Evolutionary conservation across 2,888 invertebrate species (phyloP), one percentile per base, ranked within the genome.

Genomic region (Leptinotarsa haldemani): DNA sequence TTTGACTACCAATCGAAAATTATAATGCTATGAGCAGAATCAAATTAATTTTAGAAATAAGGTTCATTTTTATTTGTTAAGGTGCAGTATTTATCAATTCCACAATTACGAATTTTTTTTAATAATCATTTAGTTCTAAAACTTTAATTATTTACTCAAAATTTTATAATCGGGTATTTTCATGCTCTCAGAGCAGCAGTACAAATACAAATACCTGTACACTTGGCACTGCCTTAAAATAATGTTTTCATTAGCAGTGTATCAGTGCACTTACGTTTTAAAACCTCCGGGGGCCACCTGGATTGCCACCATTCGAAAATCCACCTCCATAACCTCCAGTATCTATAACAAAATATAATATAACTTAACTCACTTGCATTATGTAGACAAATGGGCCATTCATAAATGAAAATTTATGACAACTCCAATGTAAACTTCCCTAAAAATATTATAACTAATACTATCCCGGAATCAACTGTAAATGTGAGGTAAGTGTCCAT

Each of bases 261-360:
- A 76, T 74, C 78, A 76, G 77, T 82, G 83, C 83, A 85, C 85
- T 85, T 85, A 85, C 85, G 82, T 85, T 82, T 84, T 84, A 84
- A 78, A 83, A 85, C 81, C 85, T 83, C 80, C 85, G 82, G 67
- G 86, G 30, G 86, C 87, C 80, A 46, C 78, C 79, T 58, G 87
- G 87, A 73, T 87, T 87, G 70, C 86, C 86, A 46, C 88, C 87
- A 63, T 87, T 87, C 66, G 87, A 87, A 70, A 87, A 88, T 74
- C 84, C 87, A 64, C 88, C 88, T 18, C 87, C 86, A 20, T 86
- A 86, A 61, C 88, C 87, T 30, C 87, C 86, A 50, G 84, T 73
- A 81, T 86, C 81, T 75, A 77, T 71, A 71, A 77, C 71, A 78
- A 79, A 73, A 74, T 63, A 69, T 69, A 74, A 69, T 46, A 22